phyloP scores from a whole-genome alignment of 1,140 invertebrate species.

The Heliothis subflexa region DNA sequence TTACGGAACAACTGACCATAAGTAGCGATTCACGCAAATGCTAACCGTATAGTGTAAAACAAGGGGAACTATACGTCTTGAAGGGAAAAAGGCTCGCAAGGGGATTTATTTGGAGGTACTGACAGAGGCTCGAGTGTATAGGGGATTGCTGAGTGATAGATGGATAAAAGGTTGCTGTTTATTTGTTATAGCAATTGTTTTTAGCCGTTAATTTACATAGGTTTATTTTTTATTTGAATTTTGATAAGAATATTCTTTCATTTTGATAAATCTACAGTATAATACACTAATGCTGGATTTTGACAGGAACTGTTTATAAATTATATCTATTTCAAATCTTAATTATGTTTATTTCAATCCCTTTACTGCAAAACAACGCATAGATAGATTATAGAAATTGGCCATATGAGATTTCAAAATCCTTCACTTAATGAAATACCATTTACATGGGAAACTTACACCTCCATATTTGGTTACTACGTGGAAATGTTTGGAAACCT shows the following conservation, averaged over 20 bases:
- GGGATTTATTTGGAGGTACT: constrained; percentile 18
- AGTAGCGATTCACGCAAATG: constrained; percentile 49
- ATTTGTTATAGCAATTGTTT: not conserved
- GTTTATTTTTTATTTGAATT: no score
- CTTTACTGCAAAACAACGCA: no score
- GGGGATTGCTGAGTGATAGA: constrained; percentile 7
- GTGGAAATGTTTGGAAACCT: not conserved
- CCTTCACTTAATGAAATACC: no score
- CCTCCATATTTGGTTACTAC: not conserved
- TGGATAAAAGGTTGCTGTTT: not conserved
- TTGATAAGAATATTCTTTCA: no score
- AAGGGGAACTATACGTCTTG: constrained; percentile 44
- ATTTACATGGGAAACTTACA: not conserved
- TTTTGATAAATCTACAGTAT: no score
- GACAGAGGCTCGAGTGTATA: constrained; percentile 17
- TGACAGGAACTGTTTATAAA: no score
- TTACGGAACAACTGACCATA: constrained; percentile 45
- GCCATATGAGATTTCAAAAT: no score
- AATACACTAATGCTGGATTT: no score
- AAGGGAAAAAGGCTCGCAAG: constrained; percentile 27
- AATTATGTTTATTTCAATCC: no score
- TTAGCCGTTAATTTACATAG: not conserved
- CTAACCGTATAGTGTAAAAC: constrained; percentile 45
- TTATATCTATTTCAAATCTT: no score
- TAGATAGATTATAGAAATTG: no score